Evolutionary conservation across 2,113 vertebrate genomes (phyloP), one percentile per base, ranked within the genome.

Genomic region (Apistogramma diplotaenia): DNA sequence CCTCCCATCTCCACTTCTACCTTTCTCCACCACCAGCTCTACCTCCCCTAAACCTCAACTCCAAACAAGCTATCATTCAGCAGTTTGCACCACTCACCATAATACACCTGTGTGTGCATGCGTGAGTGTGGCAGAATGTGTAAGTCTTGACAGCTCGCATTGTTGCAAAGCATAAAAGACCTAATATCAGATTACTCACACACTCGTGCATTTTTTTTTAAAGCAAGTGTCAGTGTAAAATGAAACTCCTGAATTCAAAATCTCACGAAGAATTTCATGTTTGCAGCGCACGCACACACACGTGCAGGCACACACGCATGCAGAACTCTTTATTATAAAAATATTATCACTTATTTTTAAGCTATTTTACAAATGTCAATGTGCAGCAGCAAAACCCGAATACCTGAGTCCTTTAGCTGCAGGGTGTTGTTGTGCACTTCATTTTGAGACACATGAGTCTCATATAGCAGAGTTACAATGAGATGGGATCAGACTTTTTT

Each of bases 31-130:
- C 86, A 65, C 40, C 6, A 15, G 62, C 86, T 67, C 27, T 53
- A 35, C 59, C 67, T 51, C 43, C 81, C 72, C 73, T 35, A 46
- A 67, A 61, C 60, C 62, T 72, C 73, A 27, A 82, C 72, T 82
- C 81, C 87, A 88, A 90, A 89, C 89, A 89, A 85, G 33, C 83
- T n/a, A 31, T 92, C 92, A 91, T 87, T 94, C 93, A 93, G 78
- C 92, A 92, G 82, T 83, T 89, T 80, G 76, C 27, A 4, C 85
- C 62, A 59, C 59, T 87, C 61, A 46, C 79, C 56, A 61, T 33
- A 46, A 53, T 43, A 71, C 86, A 87, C 87, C 62, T 90, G 87
- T 82, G 57, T 76, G 33, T 84, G 85, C 51, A 65, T 61, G 23
- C 74, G 53, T 62, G 74, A 43, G 51, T 55, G 25, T 35, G 65